Conservation (phyloP, 2,888 invertebrate species). For the Elysia crispata region DNA sequence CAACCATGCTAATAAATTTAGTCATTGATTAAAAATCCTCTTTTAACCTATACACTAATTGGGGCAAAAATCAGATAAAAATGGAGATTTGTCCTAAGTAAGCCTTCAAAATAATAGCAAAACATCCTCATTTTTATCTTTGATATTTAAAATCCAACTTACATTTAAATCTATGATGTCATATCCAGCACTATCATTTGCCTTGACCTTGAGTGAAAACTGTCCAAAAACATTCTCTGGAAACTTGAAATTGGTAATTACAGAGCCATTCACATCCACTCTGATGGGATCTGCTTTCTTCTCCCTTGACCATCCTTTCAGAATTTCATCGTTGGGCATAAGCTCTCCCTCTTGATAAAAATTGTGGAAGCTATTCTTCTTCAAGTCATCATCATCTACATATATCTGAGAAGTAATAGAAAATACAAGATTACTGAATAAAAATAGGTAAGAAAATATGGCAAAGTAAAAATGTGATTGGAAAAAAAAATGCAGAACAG, state of each 20-base stretch:
- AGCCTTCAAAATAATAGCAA: too few relatives aligned
- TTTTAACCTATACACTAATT: too few relatives aligned
- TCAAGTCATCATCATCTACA: slow-evolving; percentile 43
- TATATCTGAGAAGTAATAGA: slow-evolving; percentile 29
- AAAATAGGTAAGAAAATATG: neutral
- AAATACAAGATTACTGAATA: neutral
- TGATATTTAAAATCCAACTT: neutral
- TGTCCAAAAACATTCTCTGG: slow-evolving; percentile 49
- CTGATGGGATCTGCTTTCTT: slow-evolving; percentile 30
- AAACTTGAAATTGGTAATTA: slow-evolving; percentile 49
- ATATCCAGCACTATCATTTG: slow-evolving; percentile 53
- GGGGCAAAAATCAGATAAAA: too few relatives aligned
- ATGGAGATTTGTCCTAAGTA: too few relatives aligned
- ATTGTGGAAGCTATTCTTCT: slow-evolving; percentile 31
- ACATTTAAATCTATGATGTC: slow-evolving; percentile 49
- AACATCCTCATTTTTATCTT: too few relatives aligned
- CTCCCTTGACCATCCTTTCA: neutral
- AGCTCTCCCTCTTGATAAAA: slow-evolving; percentile 42
- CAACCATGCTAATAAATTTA: too few relatives aligned
- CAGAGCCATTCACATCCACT: slow-evolving; percentile 50
- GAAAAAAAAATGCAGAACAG: too few relatives aligned
- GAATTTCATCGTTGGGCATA: slow-evolving; percentile 19
- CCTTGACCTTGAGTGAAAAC: slow-evolving; percentile 47
- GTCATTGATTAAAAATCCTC: too few relatives aligned
- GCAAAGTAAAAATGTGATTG: too few relatives aligned